A percentile compares a stretch with the other conserved stretches of the same genome.
These are phyloP conservation scores for Chaenocephalus aceratus DNA, from an alignment of 2,113 vertebrate species.

Conservation along the genomic window DNA sequence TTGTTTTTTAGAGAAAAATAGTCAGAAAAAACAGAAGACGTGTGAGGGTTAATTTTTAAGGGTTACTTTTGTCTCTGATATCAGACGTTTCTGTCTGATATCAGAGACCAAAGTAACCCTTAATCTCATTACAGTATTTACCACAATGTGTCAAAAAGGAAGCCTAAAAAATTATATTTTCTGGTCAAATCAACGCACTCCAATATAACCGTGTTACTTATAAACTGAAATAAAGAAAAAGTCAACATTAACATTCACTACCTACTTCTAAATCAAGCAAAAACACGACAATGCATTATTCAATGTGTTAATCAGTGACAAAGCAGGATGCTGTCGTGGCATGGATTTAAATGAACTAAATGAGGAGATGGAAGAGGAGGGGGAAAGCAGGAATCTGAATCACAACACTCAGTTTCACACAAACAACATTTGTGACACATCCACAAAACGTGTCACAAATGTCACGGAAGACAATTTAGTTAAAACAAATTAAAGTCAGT, in stretches of 20 bases:
- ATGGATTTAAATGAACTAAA: slow-evolving; percentile 15
- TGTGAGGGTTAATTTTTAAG: slow-evolving; percentile 41
- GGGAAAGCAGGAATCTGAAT: not conserved
- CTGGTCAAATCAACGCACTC: slow-evolving; percentile 47
- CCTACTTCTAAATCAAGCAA: slow-evolving; percentile 18
- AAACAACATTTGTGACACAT: slow-evolving; percentile 46
- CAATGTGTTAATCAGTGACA: slow-evolving; percentile 29
- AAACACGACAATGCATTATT: slow-evolving; percentile 43
- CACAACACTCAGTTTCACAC: slow-evolving; percentile 41
- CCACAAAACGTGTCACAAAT: slow-evolving; percentile 42
- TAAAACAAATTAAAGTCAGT: slow-evolving; percentile 17
- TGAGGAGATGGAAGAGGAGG: slow-evolving; percentile 27
- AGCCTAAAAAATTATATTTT: not conserved
- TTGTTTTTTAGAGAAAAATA: slow-evolving; percentile 52
- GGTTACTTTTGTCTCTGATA: too few relatives aligned
- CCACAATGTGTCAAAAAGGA: not conserved
- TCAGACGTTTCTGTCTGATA: slow-evolving; percentile 17
- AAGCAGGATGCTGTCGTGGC: slow-evolving; percentile 27
- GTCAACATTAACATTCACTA: slow-evolving; percentile 36
- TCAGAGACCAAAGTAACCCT: slow-evolving; percentile 56
- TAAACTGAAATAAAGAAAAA: slow-evolving; percentile 31
- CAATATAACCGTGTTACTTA: slow-evolving; percentile 68
- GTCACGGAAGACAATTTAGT: slow-evolving; percentile 23
- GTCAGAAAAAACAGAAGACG: slow-evolving; percentile 45
- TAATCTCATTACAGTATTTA: slow-evolving; percentile 33